Conservation (phyloP, 2,888 invertebrate genomes). For the Argyresthia goedartella region DNA sequence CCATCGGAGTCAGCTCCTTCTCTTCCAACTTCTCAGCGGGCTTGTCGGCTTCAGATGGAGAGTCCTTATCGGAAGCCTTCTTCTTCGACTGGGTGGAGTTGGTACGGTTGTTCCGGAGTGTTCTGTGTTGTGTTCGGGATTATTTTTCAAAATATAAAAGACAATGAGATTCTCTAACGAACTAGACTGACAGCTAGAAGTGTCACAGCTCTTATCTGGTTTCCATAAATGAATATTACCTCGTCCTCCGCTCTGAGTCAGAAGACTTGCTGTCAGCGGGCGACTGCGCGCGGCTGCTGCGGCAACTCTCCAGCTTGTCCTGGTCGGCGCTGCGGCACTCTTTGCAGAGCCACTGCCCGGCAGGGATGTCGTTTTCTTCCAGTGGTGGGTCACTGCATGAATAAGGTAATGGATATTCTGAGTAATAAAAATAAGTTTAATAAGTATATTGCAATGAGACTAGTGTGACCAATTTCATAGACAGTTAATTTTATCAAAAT, state of each 20-base stretch:
- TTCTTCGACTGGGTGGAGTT: slow-evolving; percentile 31
- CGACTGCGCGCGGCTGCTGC: slow-evolving; percentile 46
- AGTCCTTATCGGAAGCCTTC: slow-evolving; percentile 34
- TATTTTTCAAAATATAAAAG: too few species aligned
- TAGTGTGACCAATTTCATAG: neutral
- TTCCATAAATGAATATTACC: slow-evolving; percentile 29
- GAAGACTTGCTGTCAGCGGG: slow-evolving; percentile 39
- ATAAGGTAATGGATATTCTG: neutral
- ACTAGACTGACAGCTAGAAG: too few species aligned
- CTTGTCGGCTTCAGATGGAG: slow-evolving; percentile 17
- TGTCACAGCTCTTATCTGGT: too few species aligned
- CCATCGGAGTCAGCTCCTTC: slow-evolving; percentile 73
- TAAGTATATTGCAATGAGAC: neutral
- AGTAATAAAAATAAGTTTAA: neutral
- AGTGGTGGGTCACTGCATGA: slow-evolving; percentile 89
- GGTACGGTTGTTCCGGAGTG: slow-evolving; percentile 35
- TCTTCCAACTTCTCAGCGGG: slow-evolving; percentile 17
- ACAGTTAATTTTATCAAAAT: too few species aligned
- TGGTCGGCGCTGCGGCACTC: slow-evolving; percentile 75
- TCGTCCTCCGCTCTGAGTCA: slow-evolving; percentile 49
- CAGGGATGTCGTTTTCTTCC: slow-evolving; percentile 89
- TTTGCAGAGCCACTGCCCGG: slow-evolving; percentile 93
- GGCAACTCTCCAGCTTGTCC: slow-evolving; percentile 47
- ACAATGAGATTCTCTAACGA: too few species aligned
- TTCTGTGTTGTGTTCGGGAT: slow-evolving; percentile 15